Conservation (phyloP, 1,140 invertebrate species). For the Neodiprion lecontei region DNA sequence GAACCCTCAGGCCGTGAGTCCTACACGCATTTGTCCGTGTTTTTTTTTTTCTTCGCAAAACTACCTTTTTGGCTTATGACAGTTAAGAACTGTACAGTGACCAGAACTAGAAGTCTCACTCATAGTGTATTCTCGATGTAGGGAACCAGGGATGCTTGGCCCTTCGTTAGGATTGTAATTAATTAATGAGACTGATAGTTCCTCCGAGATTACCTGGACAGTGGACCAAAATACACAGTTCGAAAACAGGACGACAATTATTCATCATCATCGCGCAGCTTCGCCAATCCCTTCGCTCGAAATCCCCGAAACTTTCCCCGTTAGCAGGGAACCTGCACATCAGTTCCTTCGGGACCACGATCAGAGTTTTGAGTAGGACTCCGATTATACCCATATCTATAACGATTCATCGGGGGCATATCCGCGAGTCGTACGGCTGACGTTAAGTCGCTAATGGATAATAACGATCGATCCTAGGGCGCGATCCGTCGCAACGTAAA, state of each 20-base stretch:
- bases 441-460: not conserved
- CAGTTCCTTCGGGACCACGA: not conserved
- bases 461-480: not conserved
- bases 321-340: not conserved
- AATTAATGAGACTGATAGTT: not conserved
- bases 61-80: too few species aligned
- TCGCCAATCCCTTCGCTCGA: not conserved
- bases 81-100: too few species aligned
- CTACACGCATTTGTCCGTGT: too few species aligned
- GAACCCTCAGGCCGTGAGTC: too few species aligned
- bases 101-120: too few species aligned
- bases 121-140: too few species aligned
- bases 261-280: not conserved
- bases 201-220: not conserved
- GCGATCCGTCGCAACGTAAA: too few species aligned
- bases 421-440: not conserved
- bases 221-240: not conserved
- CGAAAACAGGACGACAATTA: not conserved
- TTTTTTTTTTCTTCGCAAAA: too few species aligned
- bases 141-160: not conserved
- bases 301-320: not conserved
- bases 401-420: not conserved
- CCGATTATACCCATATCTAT: not conserved
- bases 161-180: not conserved
- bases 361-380: not conserved